phyloP scores from a whole-genome alignment of 2,113 vertebrate species.

The Salvelinus fontinalis region DNA sequence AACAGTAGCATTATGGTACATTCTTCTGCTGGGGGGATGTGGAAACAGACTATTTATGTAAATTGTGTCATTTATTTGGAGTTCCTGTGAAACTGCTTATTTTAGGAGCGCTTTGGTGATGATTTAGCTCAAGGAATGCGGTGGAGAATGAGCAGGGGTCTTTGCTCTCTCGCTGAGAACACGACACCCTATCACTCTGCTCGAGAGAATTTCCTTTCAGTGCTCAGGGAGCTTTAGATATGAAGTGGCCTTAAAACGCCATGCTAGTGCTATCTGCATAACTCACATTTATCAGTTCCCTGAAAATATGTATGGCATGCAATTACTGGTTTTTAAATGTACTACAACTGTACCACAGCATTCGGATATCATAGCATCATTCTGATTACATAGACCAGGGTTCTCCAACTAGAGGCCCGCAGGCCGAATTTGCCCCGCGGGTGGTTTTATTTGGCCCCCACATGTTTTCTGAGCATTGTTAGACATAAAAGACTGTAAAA shows the following conservation, averaged over 20 bases:
- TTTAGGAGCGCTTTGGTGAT: conserved; percentile 17
- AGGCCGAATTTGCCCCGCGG: no score
- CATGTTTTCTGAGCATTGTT: no score
- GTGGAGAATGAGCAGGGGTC: conserved; percentile 12
- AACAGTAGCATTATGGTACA: conserved; percentile 14
- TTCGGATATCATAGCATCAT: background rate
- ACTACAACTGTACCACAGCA: background rate
- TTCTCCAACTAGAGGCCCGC: no score
- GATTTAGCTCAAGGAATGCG: conserved; percentile 37
- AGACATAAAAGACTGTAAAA: no score
- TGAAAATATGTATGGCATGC: conserved; percentile 31
- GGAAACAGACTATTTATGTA: conserved; percentile 27
- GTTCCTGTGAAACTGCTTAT: conserved; percentile 21
- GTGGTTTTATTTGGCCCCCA: no score
- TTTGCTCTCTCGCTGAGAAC: conserved; percentile 28
- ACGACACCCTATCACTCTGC: conserved; percentile 30
- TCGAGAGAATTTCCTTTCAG: conserved; percentile 3
- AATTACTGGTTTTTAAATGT: conserved; percentile 29
- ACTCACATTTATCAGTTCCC: conserved; percentile 33
- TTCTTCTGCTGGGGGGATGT: conserved; percentile 17
- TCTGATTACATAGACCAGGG: no score
- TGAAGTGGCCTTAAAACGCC: conserved; percentile 26
- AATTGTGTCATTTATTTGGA: conserved; percentile 37
- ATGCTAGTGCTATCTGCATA: conserved; percentile 31
- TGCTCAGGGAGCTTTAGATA: conserved; percentile 12